A percentile compares a stretch with the other conserved stretches of the same genome.
These are phyloP conservation scores for Zosterops hypoxanthus DNA, from an alignment of 2,113 vertebrate species.

Conservation along the genomic window DNA sequence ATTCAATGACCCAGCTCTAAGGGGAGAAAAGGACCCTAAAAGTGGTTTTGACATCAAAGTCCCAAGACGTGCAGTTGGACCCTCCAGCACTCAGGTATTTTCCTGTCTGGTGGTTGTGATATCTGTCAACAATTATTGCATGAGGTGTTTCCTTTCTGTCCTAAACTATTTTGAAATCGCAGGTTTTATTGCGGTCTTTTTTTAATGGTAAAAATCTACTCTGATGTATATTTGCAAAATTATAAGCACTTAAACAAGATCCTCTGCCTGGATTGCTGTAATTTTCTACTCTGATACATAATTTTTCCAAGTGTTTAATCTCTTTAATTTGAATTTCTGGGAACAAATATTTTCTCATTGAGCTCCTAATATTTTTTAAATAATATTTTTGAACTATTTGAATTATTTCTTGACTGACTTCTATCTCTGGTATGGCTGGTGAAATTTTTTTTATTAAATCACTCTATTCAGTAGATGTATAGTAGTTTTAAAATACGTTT, in stretches of 20 bases:
- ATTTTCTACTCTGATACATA: background rate
- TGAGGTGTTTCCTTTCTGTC: background rate
- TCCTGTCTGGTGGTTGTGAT: background rate
- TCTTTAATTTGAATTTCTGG: background rate
- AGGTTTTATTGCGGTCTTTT: background rate
- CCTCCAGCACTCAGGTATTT: constrained; percentile 88
- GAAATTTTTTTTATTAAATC: background rate
- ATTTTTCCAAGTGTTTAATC: background rate
- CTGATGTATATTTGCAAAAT: constrained; percentile 6
- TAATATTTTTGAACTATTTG: background rate
- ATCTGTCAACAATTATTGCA: background rate
- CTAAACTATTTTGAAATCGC: background rate
- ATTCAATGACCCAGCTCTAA: constrained; percentile 85
- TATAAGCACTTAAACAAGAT: background rate
- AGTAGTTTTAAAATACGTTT: background rate
- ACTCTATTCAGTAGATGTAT: background rate
- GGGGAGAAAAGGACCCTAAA: constrained; percentile 91
- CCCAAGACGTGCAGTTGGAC: constrained; percentile 86
- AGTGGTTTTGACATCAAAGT: constrained; percentile 91
- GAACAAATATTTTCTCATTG: constrained; percentile 15
- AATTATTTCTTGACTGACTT: background rate
- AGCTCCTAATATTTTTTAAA: background rate
- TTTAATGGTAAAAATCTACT: background rate
- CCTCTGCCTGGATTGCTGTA: background rate
- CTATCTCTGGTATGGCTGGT: background rate